A percentile compares a stretch with the other conserved stretches of the same genome.
These are phyloP conservation scores for Urocyon cinereoargenteus DNA, from an alignment of 2,797 vertebrate species.

Conservation along the genomic window DNA sequence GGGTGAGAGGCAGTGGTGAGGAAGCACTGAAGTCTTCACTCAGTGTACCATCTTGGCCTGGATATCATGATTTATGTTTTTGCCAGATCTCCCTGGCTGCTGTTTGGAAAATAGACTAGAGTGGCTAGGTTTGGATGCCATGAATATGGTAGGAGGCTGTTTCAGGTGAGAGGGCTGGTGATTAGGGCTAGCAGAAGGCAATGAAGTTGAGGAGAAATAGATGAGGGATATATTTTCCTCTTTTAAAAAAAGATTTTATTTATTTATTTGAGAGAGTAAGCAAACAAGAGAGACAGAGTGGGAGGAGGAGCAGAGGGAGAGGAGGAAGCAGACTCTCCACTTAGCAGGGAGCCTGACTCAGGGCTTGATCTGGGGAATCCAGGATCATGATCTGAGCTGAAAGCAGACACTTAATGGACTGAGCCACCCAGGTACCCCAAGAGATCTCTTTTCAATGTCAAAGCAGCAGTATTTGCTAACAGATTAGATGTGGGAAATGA, in stretches of 20 bases:
- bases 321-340: too few relatives aligned
- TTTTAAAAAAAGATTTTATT: too few relatives aligned
- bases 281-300: too few relatives aligned
- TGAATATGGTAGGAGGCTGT: neutral
- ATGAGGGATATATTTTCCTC: neutral
- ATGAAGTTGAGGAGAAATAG: neutral
- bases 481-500: neutral
- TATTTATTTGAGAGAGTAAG: too few relatives aligned
- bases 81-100: neutral
- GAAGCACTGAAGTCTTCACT: neutral
- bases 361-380: too few relatives aligned
- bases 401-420: too few relatives aligned
- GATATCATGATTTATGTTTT: conserved; percentile 3
- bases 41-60: neutral
- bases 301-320: too few relatives aligned
- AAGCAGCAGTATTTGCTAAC: conserved; percentile 1
- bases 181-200: neutral
- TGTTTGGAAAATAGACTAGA: neutral
- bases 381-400: too few relatives aligned
- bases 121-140: neutral
- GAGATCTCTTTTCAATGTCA: neutral
- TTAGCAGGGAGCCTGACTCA: too few relatives aligned
- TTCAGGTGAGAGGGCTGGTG: neutral
- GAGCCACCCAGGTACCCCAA: too few relatives aligned
- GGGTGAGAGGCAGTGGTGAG: neutral